Base-by-base conservation (phyloP, 2,797 vertebrate genomes). In the Vultur gryphus region DNA sequence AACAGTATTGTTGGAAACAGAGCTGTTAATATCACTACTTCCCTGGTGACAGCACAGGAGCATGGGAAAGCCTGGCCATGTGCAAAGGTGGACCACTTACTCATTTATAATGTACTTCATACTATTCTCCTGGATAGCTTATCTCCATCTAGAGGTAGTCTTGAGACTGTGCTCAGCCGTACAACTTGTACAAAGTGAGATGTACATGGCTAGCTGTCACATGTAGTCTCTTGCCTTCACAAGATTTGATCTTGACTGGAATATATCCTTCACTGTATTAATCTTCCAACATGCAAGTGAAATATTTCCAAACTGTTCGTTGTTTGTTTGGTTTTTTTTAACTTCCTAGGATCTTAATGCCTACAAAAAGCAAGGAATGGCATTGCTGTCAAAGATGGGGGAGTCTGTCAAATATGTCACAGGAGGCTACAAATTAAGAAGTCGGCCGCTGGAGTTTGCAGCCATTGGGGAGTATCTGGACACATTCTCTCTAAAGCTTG, bases 401-500 rank as follows among this genome's bases (percentile, higher is more conserved):
- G 99, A 99, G 96, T 99, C 99, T 0, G 99, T 99, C 90, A 99
- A 99, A 94, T 99, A 99, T 0, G 99, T 99, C 86, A 99, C 99
- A 1, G 99, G 99, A 18, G 99, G 99, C 71, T 99, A 99, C 97
- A 99, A 99, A 98, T 97, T 99, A 95, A 98, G 99, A 96, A 98
- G 95, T 49, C 98, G 99, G 35, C 99, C 99, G 3, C 41, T 98
- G 8, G 99, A 99, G 96, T 99, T 99, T 93, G 98, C 98, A 37
- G 98, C 99, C 76, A 99, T 99, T 94, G 98, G 98, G 3, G 99
- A 99, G 10, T 99, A 99, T 97, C 97, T 99, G 92, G 99, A 99
- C 82, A 98, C 98, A 0, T 99, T 99, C 97, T 99, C 97, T 61
- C 99, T 99, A 94, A 99, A 99, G 89, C 98, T 99, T 91, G 99